Evolutionary conservation across 1,140 invertebrate genomes (phyloP), one percentile per base, ranked within the genome.

Genomic region (Pogonus chalceus): DNA sequence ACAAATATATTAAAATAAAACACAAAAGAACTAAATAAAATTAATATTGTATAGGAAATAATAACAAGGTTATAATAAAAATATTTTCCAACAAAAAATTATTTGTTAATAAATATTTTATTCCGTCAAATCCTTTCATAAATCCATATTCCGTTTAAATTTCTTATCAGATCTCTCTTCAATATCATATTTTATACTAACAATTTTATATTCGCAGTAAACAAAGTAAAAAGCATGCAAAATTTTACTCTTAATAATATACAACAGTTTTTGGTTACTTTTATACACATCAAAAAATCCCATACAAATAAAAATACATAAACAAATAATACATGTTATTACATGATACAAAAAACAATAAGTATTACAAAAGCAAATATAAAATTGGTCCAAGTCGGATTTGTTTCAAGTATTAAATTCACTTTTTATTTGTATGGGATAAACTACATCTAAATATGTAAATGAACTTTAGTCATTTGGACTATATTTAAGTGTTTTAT

Each of bases 191-290:
- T 43, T 10, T 43, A 43, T 43, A 9, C 37, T 43, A 12, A 43
- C 37, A 43, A 43, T 43, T 43, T 43, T 7, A 43, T 43, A 43
- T 18, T 43, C 18, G 37, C 37, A 12, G 37, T 43, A 43, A 31
- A 31, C 26, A 31, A 43, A 43, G 37, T 43, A 43, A 18, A 43
- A 43, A 43, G 18, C 37, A 43, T 43, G 37, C 37, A 43, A 43
- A 43, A 43, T 43, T 43, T 43, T 43, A 43, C 18, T 43, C 18
- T 43, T 43, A 12, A 43, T 43, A 43, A 43, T 43, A 43, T 43
- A 43, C 37, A 18, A 12, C 9, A 3, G 18, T 43, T 43, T 43
- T 43, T 43, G 37, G 37, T 43, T 43, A 43, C 18, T 4, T 43
- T 43, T 43, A 9, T 43, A 43, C 26, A 31, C 26, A 43, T 43